Base-by-base conservation (phyloP, 2,113 vertebrate species). In the Cromileptes altivelis region DNA sequence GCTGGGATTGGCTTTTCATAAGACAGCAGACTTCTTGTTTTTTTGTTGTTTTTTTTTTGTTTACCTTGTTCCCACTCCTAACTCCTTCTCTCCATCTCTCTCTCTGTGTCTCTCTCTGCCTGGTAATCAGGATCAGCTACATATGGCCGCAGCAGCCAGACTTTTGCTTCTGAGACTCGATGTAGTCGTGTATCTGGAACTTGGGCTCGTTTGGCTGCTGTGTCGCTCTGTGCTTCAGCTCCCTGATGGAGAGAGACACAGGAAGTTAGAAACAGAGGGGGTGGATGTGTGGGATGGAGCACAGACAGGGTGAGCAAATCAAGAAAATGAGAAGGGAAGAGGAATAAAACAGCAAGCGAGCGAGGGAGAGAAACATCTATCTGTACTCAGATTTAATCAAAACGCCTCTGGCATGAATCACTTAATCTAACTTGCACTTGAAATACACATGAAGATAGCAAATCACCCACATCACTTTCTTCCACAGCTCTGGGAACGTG, bases 181-280 rank as follows among this genome's bases (percentile, higher is more conserved):
- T 97, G 84, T 98, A 99, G 82, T 98, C 96, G 0, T 97, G 96
- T 90, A 99, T 97, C 94, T 98, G 97, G 95, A 99, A 99, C 91
- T 95, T 97, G 84, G 97, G 97, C 74, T 98, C 97, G 0, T 96
- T 94, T 0, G 94, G 93, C 6, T 93, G 96, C 91, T 92, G 92
- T 21, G 93, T 78, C 0, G 93, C 91, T 1, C 97, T 94, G 88
- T 99, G 96, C 85, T 96, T 98, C 94, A 99, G 96, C 89, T 99
- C 98, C 93, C 98, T 99, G 92, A 3, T 12, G 23, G 78, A 75
- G 42, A 90, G 72, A 80, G 55, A 85, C 23, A 65, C 70, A 87
- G 88, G 81, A 86, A 82, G 85, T 91, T 76, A 90, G 81, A 89
- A 33, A 61, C 30, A 52, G 86, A 90, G 88, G 80, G 62, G 90